These are phyloP conservation scores for Dasysyrphus tricinctus DNA, from an alignment of 2,888 invertebrate species.

Conservation along the genomic window DNA sequence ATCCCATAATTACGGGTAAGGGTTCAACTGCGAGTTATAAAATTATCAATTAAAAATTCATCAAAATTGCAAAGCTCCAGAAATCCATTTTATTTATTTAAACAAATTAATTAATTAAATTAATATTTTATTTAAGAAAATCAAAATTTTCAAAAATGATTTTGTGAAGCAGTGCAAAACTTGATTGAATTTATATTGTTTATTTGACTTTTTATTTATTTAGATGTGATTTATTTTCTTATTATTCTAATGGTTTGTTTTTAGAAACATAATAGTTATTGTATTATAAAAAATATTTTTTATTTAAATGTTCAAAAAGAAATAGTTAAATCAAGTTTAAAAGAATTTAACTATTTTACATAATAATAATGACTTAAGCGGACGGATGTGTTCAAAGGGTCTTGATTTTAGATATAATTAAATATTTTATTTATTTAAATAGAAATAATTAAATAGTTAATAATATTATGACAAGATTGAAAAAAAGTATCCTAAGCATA, in stretches of 20 bases:
- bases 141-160: conserved; percentile 59
- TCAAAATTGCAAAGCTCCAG: conserved; percentile 76
- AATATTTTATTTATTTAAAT: conserved; percentile 44
- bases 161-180: conserved; percentile 76
- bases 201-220: conserved; percentile 44
- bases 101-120: conserved; percentile 14
- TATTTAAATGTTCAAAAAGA: conserved; percentile 15
- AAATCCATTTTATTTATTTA: conserved; percentile 62
- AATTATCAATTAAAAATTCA: conserved; percentile 1
- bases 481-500: conserved; percentile 71
- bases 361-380: conserved; percentile 74
- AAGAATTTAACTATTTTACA: conserved; percentile 43
- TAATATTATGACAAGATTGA: conserved; percentile 77
- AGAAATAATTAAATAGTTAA: conserved; percentile 75
- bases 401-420: conserved; percentile 41
- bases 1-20: neutral
- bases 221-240: conserved; percentile 18
- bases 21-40: conserved; percentile 8
- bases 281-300: neutral
- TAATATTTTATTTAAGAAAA: conserved; percentile 21
- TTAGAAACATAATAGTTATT: neutral
- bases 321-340: conserved; percentile 31
- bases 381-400: conserved; percentile 73
- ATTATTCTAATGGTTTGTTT: neutral
- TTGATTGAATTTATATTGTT: neutral